Evolutionary conservation across 2,888 invertebrate genomes (phyloP).

Genomic region (Lomographa bimaculata): DNA sequence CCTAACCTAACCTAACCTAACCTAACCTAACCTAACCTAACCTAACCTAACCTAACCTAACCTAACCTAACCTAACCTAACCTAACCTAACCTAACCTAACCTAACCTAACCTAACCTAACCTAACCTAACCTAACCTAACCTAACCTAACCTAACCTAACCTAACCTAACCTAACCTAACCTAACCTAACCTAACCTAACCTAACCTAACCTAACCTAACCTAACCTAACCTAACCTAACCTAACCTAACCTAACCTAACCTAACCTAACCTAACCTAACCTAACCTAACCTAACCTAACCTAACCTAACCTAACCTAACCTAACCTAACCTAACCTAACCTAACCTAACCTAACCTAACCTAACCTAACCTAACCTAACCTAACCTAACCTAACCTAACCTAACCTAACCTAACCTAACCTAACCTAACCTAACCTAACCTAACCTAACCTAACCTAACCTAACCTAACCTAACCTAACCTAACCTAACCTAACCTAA

Average conservation of each 20-base stretch:
- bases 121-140: slow-evolving; percentile 28
- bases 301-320: slow-evolving; percentile 28
- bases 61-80: slow-evolving; percentile 30
- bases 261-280: slow-evolving; percentile 26
- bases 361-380: slow-evolving; percentile 28
- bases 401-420: slow-evolving; percentile 28
- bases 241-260: slow-evolving; percentile 28
- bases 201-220: slow-evolving; percentile 28
- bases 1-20: slow-evolving; percentile 25
- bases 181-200: slow-evolving; percentile 26
- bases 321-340: slow-evolving; percentile 27
- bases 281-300: slow-evolving; percentile 26
- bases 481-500: slow-evolving; percentile 26
- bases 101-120: slow-evolving; percentile 29
- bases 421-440: slow-evolving; percentile 27
- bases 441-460: slow-evolving; percentile 26
- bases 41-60: slow-evolving; percentile 25
- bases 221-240: slow-evolving; percentile 28
- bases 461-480: slow-evolving; percentile 25
- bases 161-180: slow-evolving; percentile 37
- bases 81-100: slow-evolving; percentile 29
- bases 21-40: slow-evolving; percentile 26
- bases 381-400: slow-evolving; percentile 28
- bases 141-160: slow-evolving; percentile 33
- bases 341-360: slow-evolving; percentile 27